Percentiles rank a stretch among this genome's conserved stretches.
These are phyloP conservation scores for Paradisaea rubra DNA, from an alignment of 2,113 vertebrate species.

Conservation along the genomic window DNA sequence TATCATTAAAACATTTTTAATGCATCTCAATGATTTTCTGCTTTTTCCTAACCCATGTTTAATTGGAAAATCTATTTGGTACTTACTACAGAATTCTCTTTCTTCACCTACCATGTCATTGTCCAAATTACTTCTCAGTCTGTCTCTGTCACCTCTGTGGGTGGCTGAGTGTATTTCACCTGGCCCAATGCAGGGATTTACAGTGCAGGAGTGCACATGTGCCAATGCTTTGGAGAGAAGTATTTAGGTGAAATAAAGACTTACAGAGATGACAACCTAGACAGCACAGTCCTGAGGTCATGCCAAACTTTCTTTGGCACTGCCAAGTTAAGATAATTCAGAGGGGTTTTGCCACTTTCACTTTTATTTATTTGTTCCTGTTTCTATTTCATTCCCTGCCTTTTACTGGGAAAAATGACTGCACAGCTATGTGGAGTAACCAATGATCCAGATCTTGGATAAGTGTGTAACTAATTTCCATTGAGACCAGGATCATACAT, in stretches of 20 bases:
- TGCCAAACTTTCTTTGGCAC: not conserved
- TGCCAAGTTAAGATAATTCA: not conserved
- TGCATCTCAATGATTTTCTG: not conserved
- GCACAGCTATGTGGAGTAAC: not conserved
- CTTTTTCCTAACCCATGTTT: not conserved
- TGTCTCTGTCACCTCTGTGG: not conserved
- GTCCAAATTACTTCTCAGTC: not conserved
- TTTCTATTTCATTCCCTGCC: not conserved
- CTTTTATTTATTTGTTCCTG: not conserved
- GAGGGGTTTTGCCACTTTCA: not conserved
- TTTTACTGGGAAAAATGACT: not conserved
- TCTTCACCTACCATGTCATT: not conserved
- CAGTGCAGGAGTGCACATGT: accelerated
- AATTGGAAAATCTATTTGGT: not conserved
- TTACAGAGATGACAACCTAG: not conserved
- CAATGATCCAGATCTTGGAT: not conserved
- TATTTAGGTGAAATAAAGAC: not conserved
- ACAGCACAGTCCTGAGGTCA: not conserved
- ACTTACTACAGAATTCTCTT: not conserved
- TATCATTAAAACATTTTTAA: not conserved
- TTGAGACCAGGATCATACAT: not conserved
- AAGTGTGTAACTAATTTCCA: not conserved
- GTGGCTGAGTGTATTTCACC: not conserved
- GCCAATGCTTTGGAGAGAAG: not conserved
- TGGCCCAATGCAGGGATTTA: not conserved